A percentile compares a stretch with the other conserved stretches of the same genome.
These are phyloP conservation scores for Probosciger aterrimus DNA, from an alignment of 2,113 vertebrate genomes.

Conservation along the genomic window DNA sequence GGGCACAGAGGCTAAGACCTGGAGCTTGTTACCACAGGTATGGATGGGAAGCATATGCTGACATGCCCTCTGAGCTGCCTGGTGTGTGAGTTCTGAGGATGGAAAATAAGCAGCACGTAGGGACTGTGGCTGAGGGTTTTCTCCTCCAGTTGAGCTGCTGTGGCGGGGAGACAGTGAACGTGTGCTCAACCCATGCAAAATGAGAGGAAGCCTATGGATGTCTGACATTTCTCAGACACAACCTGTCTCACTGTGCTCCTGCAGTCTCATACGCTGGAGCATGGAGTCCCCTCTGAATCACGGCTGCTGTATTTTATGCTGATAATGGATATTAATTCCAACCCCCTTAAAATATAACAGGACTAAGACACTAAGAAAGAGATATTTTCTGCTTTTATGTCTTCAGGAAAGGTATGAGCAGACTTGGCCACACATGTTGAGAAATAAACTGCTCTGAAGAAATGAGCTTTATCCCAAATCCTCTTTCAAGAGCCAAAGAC, in stretches of 20 bases:
- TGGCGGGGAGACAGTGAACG: background rate
- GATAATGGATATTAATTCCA: background rate
- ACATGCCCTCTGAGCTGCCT: background rate
- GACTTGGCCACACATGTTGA: background rate
- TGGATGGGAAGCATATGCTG: background rate
- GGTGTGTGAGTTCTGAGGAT: fast-evolving
- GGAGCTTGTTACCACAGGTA: background rate
- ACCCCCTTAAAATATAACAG: background rate
- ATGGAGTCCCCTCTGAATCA: background rate
- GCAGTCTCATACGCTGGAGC: background rate
- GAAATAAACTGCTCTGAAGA: conserved; percentile 45
- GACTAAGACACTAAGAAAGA: background rate
- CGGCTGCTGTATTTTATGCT: background rate
- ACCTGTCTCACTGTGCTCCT: background rate
- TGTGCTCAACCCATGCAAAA: background rate
- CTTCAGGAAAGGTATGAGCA: background rate
- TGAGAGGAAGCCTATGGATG: background rate
- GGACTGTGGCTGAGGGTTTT: background rate
- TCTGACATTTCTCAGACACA: background rate
- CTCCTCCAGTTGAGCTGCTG: background rate
- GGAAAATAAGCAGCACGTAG: background rate
- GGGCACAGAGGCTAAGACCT: background rate
- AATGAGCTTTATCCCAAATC: conserved; percentile 55
- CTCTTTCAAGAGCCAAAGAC: conserved; percentile 12
- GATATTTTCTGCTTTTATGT: background rate